These are phyloP conservation scores for Danio kyathit DNA, from an alignment of 2,797 vertebrate species.

Conservation along the genomic window DNA sequence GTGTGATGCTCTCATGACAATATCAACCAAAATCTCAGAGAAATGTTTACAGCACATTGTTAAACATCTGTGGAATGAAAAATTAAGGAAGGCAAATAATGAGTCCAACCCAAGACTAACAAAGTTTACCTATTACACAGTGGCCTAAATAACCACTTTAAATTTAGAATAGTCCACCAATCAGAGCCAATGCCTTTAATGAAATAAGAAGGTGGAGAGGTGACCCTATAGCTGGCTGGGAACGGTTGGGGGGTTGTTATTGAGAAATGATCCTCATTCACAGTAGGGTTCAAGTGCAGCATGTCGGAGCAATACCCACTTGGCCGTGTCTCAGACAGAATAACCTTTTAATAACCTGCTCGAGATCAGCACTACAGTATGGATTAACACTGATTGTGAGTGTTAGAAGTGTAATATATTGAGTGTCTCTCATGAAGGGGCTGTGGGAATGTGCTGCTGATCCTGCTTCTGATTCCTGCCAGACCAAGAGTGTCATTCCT, in stretches of 20 bases:
- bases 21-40: too few relatives aligned
- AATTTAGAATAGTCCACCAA: not conserved
- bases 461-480: conserved; percentile 49
- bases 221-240: not conserved
- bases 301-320: not conserved
- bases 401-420: conserved; percentile 2
- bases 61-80: too few relatives aligned
- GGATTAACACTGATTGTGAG: conserved; percentile 28
- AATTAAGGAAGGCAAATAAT: too few relatives aligned
- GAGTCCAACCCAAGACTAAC: too few relatives aligned
- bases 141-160: too few relatives aligned
- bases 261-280: not conserved
- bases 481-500: conserved; percentile 66
- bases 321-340: not conserved
- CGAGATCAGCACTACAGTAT: conserved; percentile 25
- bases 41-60: too few relatives aligned
- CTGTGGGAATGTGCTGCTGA: conserved; percentile 54
- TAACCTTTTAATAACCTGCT: conserved; percentile 15
- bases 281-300: not conserved
- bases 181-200: not conserved
- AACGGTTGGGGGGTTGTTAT: not conserved
- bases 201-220: not conserved
- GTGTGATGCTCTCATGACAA: too few relatives aligned
- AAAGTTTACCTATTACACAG: too few relatives aligned
- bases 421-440: conserved; percentile 7